These are phyloP conservation scores for Stomatorhinus ivindoensis DNA, from an alignment of 2,113 vertebrate genomes.

Conservation along the genomic window DNA sequence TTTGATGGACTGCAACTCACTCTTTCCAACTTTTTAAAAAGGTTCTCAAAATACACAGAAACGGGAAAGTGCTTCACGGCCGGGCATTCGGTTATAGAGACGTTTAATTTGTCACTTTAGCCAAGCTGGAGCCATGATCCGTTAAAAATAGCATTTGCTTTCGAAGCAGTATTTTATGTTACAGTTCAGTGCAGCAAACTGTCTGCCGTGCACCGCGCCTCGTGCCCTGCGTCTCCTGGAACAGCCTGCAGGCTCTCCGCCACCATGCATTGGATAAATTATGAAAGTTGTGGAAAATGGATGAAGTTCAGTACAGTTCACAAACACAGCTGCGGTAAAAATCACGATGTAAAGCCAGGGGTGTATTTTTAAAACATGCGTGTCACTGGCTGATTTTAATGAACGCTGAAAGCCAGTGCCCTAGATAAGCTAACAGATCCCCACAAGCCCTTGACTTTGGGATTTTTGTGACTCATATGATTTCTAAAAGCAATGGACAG, in stretches of 20 bases:
- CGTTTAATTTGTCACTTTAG: constrained; percentile 1
- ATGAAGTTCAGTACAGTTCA: not conserved
- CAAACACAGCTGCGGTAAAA: not conserved
- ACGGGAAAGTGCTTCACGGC: not conserved
- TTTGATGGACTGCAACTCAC: not conserved
- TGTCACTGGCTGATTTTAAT: not conserved
- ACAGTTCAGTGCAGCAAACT: not conserved
- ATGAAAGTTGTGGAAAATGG: not conserved
- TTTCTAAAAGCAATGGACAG: not conserved
- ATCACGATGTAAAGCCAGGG: not conserved
- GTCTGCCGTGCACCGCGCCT: not conserved
- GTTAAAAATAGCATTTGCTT: not conserved
- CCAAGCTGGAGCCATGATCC: not conserved
- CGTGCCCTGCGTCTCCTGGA: not conserved
- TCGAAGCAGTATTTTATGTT: not conserved
- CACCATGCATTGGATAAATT: not conserved
- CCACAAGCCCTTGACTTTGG: not conserved
- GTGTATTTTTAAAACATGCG: not conserved
- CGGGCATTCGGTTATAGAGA: not conserved
- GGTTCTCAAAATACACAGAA: constrained; percentile 10
- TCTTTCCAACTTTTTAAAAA: not conserved
- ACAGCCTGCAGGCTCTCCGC: not conserved
- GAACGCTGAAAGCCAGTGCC: not conserved
- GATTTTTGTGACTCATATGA: not conserved
- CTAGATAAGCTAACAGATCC: not conserved